phyloP scores from a whole-genome alignment of 2,113 vertebrate species.

The Sula dactylatra region DNA sequence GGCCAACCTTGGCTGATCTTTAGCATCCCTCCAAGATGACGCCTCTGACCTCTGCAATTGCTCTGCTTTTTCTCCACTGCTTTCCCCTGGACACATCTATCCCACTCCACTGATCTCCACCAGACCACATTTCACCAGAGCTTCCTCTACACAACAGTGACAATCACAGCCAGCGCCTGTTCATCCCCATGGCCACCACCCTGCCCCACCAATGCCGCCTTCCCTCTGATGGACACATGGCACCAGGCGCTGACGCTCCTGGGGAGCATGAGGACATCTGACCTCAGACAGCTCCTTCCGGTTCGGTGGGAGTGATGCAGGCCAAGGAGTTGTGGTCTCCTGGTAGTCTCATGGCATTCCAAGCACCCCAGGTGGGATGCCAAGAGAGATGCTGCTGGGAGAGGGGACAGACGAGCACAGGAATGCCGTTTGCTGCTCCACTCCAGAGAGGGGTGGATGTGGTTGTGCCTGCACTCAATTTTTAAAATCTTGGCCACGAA shows the following conservation, averaged over 20 bases:
- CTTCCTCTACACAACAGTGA: background rate
- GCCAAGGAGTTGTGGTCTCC: background rate
- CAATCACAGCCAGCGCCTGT: background rate
- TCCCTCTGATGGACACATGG: accelerated
- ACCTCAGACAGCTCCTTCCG: background rate
- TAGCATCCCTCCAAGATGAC: no score
- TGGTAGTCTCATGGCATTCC: background rate
- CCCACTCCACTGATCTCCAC: background rate
- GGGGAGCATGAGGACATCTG: background rate
- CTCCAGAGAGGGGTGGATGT: no score
- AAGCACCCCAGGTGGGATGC: no score
- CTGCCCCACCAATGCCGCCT: background rate
- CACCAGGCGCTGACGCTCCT: background rate
- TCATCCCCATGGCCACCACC: background rate
- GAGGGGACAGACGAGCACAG: background rate
- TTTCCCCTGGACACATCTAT: background rate
- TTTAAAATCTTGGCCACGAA: background rate
- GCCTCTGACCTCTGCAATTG: background rate
- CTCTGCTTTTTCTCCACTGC: background rate
- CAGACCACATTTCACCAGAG: background rate
- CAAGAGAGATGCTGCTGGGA: background rate
- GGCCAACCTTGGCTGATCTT: background rate
- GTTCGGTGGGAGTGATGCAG: accelerated
- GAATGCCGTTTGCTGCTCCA: background rate
- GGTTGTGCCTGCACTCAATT: background rate